Conservation (phyloP, 2,797 vertebrate genomes). For the Esox lucius region DNA sequence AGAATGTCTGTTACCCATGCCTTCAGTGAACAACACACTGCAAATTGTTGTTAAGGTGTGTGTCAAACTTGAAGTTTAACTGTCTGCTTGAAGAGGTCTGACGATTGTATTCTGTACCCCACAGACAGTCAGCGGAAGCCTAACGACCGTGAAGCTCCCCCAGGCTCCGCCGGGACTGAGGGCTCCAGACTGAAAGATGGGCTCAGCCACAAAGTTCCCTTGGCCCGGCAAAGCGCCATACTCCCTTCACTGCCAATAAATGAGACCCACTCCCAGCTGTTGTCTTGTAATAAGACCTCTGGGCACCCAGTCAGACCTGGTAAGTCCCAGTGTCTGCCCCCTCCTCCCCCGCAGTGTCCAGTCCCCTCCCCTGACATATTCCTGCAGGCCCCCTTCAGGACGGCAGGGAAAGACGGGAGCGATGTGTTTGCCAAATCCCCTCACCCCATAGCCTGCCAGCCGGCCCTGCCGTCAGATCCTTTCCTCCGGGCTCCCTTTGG, state of each 20-base stretch:
- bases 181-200: slow-evolving; percentile 79
- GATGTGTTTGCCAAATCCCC: slow-evolving; percentile 79
- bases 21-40: not conserved
- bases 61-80: not conserved
- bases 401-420: slow-evolving; percentile 55
- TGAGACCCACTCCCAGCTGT: slow-evolving; percentile 14
- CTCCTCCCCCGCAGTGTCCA: not conserved
- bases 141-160: slow-evolving; percentile 13
- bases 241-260: slow-evolving; percentile 34
- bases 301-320: slow-evolving; percentile 30
- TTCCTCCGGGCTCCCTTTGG: slow-evolving; percentile 90
- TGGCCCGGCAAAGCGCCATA: slow-evolving; percentile 65
- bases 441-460: slow-evolving; percentile 65
- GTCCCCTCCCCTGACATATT: slow-evolving; percentile 78
- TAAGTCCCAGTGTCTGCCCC: slow-evolving; percentile 18
- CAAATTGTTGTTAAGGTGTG: not conserved
- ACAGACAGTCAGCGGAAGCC: slow-evolving; percentile 68
- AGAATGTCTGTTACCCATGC: not conserved
- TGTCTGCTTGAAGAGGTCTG: slow-evolving; percentile 8
- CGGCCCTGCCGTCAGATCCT: slow-evolving; percentile 79
- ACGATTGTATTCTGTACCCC: slow-evolving; percentile 29
- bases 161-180: not conserved
- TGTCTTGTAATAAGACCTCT: slow-evolving; percentile 24
- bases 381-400: slow-evolving; percentile 83
- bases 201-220: slow-evolving; percentile 65